Conservation (phyloP, 1,140 invertebrate species). For the Sminthurides bifidus region DNA sequence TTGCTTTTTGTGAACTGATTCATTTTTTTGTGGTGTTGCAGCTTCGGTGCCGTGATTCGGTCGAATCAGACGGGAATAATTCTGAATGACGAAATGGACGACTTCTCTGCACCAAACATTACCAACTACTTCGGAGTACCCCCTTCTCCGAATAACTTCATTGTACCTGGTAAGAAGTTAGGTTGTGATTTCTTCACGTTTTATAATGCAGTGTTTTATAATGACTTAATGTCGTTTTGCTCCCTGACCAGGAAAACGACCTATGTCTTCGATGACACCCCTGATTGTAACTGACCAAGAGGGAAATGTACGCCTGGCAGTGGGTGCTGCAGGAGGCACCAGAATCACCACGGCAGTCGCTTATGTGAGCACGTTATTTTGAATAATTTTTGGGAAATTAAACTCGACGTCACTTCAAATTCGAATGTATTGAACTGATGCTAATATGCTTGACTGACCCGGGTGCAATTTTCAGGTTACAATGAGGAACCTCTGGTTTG, state of each 20-base stretch:
- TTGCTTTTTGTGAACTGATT: neutral
- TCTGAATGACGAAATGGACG: slow-evolving; percentile 90
- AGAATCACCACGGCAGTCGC: slow-evolving; percentile 75
- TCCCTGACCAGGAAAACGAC: slow-evolving; percentile 53
- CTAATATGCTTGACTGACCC: neutral
- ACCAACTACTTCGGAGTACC: slow-evolving; percentile 65
- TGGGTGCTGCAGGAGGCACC: slow-evolving; percentile 83
- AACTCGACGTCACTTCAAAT: neutral
- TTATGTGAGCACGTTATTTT: slow-evolving; percentile 38
- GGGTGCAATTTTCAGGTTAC: slow-evolving; percentile 38
- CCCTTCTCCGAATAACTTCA: slow-evolving; percentile 66
- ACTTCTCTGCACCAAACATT: slow-evolving; percentile 70
- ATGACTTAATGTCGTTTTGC: neutral
- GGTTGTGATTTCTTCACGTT: neutral
- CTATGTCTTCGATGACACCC: slow-evolving; percentile 86
- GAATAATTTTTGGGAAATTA: neutral
- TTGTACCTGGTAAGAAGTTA: slow-evolving; percentile 38
- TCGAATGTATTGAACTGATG: no score
- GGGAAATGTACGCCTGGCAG: slow-evolving; percentile 60
- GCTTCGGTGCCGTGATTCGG: slow-evolving; percentile 64
- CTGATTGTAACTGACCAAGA: slow-evolving; percentile 60
- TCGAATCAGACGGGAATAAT: slow-evolving; percentile 76
- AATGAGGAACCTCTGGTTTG: slow-evolving; percentile 70
- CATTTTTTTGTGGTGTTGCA: slow-evolving; percentile 36
- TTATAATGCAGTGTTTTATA: neutral